Percentiles rank a stretch among this genome's conserved stretches.
phyloP scores from a whole-genome alignment of 2,113 vertebrate species.

The Tautogolabrus adspersus region DNA sequence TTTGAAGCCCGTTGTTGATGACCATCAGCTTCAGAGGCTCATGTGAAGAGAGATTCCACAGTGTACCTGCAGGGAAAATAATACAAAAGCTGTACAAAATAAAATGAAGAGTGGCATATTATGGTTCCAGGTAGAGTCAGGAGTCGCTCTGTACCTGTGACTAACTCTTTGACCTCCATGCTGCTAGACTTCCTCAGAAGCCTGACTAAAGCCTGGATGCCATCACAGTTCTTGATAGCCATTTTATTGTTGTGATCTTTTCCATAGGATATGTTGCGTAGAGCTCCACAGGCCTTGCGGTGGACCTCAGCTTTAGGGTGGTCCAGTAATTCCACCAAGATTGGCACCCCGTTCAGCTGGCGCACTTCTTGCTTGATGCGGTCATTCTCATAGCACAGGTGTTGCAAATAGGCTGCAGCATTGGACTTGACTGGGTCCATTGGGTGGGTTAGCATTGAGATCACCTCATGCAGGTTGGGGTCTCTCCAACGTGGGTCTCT shows the following conservation, averaged over 20 bases:
- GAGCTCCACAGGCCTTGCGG: constrained; percentile 94
- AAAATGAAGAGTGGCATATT: neutral
- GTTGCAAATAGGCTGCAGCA: constrained; percentile 95
- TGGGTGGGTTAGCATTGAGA: constrained; percentile 95
- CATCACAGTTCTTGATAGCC: constrained; percentile 94
- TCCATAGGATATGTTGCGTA: constrained; percentile 95
- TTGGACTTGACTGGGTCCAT: constrained; percentile 98
- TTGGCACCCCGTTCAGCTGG: constrained; percentile 91
- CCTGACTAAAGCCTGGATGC: constrained; percentile 93
- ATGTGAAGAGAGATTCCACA: constrained; percentile 97
- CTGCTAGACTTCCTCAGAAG: constrained; percentile 91
- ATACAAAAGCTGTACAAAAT: neutral
- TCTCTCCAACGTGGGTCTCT: constrained; percentile 96
- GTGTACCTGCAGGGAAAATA: constrained; percentile 69
- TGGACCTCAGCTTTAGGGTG: constrained; percentile 94
- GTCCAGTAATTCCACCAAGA: constrained; percentile 92
- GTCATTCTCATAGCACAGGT: constrained; percentile 97
- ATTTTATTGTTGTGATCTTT: constrained; percentile 96
- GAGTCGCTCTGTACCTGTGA: constrained; percentile 87
- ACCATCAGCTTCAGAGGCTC: constrained; percentile 97
- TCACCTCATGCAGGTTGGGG: constrained; percentile 94
- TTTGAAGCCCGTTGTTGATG: constrained; percentile 95
- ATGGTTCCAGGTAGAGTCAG: neutral
- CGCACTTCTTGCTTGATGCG: constrained; percentile 94
- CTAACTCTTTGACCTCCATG: constrained; percentile 94